Base-by-base conservation (phyloP, 2,113 vertebrate genomes). In the Craseonycteris thonglongyai region DNA sequence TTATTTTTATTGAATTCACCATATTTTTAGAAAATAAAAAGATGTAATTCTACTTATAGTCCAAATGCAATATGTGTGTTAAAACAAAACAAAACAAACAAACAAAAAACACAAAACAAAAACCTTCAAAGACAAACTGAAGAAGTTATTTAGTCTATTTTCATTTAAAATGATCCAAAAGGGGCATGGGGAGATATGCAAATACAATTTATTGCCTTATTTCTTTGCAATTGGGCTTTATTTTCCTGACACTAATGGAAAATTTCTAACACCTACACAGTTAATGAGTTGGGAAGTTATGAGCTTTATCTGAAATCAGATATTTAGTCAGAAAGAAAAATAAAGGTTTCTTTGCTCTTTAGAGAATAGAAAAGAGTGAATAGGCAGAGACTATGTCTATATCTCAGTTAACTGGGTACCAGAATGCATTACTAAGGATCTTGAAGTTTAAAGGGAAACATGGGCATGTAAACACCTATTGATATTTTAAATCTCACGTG, bases 171-270 rank as follows among this genome's bases (percentile, higher is more conserved):
- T 76, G 35, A 94, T 13, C 61, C 66, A 88, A 85, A 92, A 71
- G 24, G 8, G 63, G 54, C 33, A 79, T 47, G 11, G 61, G 54
- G 30, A 80, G 56, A 10, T 58, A 84, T 1, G 8, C 33, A 83
- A 91, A 88, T 93, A 71, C 42, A 94, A 91, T n/a, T n/a, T n/a
- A n/a, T 65, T 91, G 74, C 8, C 72, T 96, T 91, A 91, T 96
- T 94, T 45, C 89, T 95, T 96, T 91, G 35, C 75, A 79, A 96
- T 91, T 96, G 79, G 63, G 58, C 40, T 80, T 94, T 88, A 91
- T 95, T 94, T 96, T 33, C 35, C 75, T 93, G 92, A 96, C 74
- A 88, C 21, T 95, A 80, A 92, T 91, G 68, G 61, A 94, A 45
- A 93, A 86, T 87, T 92, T 83, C 65, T 93, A 88, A 94, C 76